A percentile compares a stretch with the other conserved stretches of the same genome.
Evolutionary conservation across 2,113 vertebrate species (phyloP).

Genomic region (Myodes glareolus): DNA sequence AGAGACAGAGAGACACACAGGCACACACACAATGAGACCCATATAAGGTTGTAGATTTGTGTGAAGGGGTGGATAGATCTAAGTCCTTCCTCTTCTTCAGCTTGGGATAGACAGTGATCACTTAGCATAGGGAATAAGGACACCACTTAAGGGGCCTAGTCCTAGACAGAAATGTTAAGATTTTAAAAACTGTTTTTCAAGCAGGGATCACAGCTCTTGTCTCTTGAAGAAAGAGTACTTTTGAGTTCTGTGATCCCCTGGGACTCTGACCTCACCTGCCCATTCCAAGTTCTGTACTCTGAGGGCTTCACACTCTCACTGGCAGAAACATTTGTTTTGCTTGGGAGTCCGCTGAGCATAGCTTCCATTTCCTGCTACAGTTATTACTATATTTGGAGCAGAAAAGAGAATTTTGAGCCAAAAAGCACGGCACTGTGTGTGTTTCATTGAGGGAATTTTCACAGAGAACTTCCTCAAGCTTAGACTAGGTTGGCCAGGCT

Average conservation of each 20-base stretch:
- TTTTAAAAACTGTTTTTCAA: not conserved
- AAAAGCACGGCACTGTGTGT: not conserved
- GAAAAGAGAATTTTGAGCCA: constrained; percentile 16
- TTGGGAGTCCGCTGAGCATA: not conserved
- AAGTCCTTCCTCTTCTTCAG: not conserved
- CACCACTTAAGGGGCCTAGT: not conserved
- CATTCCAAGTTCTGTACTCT: not conserved
- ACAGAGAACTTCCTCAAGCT: not conserved
- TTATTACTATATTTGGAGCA: not conserved
- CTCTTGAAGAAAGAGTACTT: not conserved
- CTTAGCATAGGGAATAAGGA: not conserved
- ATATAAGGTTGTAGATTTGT: not conserved
- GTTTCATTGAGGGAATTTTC: not conserved
- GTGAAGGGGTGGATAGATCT: not conserved
- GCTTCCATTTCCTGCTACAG: not conserved
- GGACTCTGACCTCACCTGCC: not conserved
- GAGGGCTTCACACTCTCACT: not conserved
- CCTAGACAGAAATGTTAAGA: not conserved
- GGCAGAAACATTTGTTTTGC: not conserved
- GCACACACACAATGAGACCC: not conserved
- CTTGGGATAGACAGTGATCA: not conserved
- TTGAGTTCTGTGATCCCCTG: not conserved
- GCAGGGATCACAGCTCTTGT: not conserved
- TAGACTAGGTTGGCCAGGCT: not conserved
- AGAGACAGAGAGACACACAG: not conserved